phyloP scores from a whole-genome alignment of 2,797 vertebrate genomes.

The Rallus crepitans region DNA sequence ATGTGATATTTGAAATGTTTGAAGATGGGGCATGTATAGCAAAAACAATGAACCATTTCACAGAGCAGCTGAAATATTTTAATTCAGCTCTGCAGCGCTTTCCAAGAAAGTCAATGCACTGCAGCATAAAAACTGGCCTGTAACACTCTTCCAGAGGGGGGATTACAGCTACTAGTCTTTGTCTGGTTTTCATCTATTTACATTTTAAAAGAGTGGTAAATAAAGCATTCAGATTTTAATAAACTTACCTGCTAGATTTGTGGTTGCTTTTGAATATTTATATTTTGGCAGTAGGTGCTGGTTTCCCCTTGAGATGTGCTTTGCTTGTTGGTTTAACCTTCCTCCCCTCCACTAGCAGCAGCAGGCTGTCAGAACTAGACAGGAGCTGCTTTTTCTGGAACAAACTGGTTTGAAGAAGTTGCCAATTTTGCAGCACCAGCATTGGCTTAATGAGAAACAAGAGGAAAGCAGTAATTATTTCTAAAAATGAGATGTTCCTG shows the following conservation, averaged over 20 bases:
- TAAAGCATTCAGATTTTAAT: neutral
- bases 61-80: conserved; percentile 63
- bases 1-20: neutral
- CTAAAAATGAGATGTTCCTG: neutral
- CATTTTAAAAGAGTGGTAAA: neutral
- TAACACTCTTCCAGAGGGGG: conserved; percentile 58
- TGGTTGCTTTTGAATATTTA: neutral
- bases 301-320: conserved; percentile 20
- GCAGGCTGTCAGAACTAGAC: conserved; percentile 56
- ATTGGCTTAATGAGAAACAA: conserved; percentile 48
- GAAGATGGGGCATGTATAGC: neutral
- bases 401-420: conserved; percentile 67
- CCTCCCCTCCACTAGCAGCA: conserved; percentile 40
- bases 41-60: conserved; percentile 52
- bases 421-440: conserved; percentile 29
- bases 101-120: conserved; percentile 69
- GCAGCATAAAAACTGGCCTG: conserved; percentile 60
- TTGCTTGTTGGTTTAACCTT: conserved; percentile 65
- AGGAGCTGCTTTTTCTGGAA: conserved; percentile 66
- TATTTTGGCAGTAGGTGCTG: neutral
- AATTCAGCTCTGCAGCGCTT: conserved; percentile 66
- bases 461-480: conserved; percentile 59
- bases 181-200: conserved; percentile 21
- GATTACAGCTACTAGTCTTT: conserved; percentile 34
- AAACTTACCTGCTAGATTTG: neutral